Base-by-base conservation (phyloP, 1,140 invertebrate genomes). In the Streblospio benedicti region DNA sequence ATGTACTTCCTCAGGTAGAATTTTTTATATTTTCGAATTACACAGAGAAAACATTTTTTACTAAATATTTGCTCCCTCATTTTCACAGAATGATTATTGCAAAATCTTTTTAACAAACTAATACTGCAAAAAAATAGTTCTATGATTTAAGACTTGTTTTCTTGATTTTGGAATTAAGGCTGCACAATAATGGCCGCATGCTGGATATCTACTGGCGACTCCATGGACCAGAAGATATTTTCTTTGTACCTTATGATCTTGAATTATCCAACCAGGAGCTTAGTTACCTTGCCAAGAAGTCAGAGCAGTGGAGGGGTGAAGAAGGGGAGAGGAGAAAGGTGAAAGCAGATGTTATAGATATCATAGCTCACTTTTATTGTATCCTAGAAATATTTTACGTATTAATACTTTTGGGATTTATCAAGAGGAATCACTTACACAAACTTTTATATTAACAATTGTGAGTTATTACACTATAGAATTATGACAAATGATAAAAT, bases 1-100 rank as follows among this genome's bases (percentile, higher is more conserved):
- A 76, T 76, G 72, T 76, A 73, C 65, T 76, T 76, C 66, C 63
- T 76, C 33, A 69, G 74, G 74, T 76, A 65, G 61, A 33, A 12
- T 41, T n/a, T 41, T n/a, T 41, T 41, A n/a, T 41, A 41, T 41
- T 41, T 12, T 41, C n/a, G 20, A 14, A 23, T 14, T 23, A 14
- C 23, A 14, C 23, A 49, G 20, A 16, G 47, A 31, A 12, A 53
- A n/a, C 27, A 30, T 53, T 5, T 31, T 12, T 12, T 41, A 12
- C 9, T 41, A 12, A 41, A 18, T 47, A 47, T 57, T 25, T 47
- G 4, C n/a, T n/a, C n/a, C n/a, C n/a, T n/a, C n/a, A n/a, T n/a
- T n/a, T n/a, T n/a, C n/a, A n/a, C n/a, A n/a, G n/a, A n/a, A n/a
- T n/a, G n/a, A n/a, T n/a, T n/a, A n/a, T n/a, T n/a, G n/a, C n/a